Base-by-base conservation (phyloP, 2,797 vertebrate genomes). In the Champsocephalus gunnari region DNA sequence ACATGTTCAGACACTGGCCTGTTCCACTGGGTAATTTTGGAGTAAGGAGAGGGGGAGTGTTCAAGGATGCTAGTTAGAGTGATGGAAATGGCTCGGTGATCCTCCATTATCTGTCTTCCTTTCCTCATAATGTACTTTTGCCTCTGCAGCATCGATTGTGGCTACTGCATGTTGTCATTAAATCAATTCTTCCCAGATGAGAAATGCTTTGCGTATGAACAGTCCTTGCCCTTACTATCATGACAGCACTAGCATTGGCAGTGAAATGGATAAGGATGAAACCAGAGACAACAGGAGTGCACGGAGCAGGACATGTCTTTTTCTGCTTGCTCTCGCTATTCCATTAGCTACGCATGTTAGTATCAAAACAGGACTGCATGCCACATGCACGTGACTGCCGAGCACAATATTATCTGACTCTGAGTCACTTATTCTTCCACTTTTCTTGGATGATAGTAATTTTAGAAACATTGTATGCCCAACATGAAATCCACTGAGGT, bases 171-270 rank as follows among this genome's bases (percentile, higher is more conserved):
- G 87, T 85, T 93, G 94, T 94, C 94, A 92, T 94, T 94, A 94
- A 95, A 95, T 95, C 93, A 93, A 94, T 95, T 91, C 85, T 90
- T 89, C 87, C 79, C 76, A 90, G 90, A 92, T 93, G 91, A 94
- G 89, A 92, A 93, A 94, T 92, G 90, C 86, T 95, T 92, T 94
- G 92, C 93, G 88, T 92, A 93, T 93, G 92, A 92, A 91, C 84
- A 92, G 85, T 82, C 87, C 88, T 91, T 88, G 87, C 91, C 90
- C 87, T 83, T 78, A 82, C 89, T 84, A 92, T 92, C 89, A 88
- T 84, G 86, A 88, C 82, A 81, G 85, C 71, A 47, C 58, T 38
- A 55, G 74, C 61, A 71, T 78, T 77, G 34, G 86, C 81, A 70
- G 32, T 84, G 84, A 92, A 92, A 92, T 91, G 89, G 89, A 91